Conservation (phyloP, 1,140 invertebrate genomes). For the Eurosta solidaginis region DNA sequence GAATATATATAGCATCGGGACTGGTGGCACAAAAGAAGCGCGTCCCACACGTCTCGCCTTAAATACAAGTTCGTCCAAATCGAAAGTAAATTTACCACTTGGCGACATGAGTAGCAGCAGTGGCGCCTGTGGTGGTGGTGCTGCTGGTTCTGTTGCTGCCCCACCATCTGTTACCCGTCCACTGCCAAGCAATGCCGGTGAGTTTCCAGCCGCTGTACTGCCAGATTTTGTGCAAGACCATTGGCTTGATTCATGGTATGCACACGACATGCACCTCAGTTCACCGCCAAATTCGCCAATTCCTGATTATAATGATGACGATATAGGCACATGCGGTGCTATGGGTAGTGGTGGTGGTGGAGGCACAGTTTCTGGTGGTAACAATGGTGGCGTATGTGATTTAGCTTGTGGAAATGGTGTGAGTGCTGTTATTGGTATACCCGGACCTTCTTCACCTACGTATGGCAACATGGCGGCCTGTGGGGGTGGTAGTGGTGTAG, state of each 20-base stretch:
- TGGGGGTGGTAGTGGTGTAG: neutral
- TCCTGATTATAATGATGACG: slow-evolving; percentile 47
- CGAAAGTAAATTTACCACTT: slow-evolving; percentile 52
- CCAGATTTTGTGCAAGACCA: slow-evolving; percentile 69
- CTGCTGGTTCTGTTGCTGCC: neutral
- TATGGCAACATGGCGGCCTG: neutral
- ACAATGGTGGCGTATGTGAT: neutral
- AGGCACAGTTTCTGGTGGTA: neutral
- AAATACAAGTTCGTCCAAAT: slow-evolving; percentile 40
- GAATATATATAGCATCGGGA: slow-evolving; percentile 33
- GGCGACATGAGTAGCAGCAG: slow-evolving; percentile 28
- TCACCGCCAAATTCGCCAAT: slow-evolving; percentile 55
- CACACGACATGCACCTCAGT: slow-evolving; percentile 48
- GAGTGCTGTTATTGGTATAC: neutral
- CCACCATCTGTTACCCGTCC: neutral
- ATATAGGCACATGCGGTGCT: slow-evolving; percentile 8
- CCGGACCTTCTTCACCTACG: slow-evolving; percentile 4
- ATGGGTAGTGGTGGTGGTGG: slow-evolving; percentile 35
- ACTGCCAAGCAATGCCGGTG: slow-evolving; percentile 15
- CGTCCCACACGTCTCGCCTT: slow-evolving; percentile 49
- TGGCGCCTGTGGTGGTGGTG: neutral
- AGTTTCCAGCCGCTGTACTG: slow-evolving; percentile 56
- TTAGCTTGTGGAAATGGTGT: slow-evolving; percentile 5
- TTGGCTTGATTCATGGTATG: slow-evolving; percentile 64
- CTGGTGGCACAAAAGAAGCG: slow-evolving; percentile 27